Conservation (phyloP, 1,140 invertebrate genomes). For the Limonius californicus region DNA sequence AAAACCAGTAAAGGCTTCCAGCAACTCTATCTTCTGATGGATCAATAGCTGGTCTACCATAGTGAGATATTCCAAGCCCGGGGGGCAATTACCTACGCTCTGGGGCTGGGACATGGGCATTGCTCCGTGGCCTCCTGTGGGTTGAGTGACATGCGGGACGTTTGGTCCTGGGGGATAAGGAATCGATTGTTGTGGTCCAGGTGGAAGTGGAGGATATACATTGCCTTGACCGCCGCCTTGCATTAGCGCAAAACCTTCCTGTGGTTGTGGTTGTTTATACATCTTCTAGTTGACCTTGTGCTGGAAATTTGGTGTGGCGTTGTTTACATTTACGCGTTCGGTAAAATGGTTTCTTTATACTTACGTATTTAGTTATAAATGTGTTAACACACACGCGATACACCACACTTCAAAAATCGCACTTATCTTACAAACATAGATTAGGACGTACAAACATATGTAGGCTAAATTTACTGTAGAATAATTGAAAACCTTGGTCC, state of each 20-base stretch:
- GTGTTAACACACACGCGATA: too few relatives aligned
- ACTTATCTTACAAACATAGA: too few relatives aligned
- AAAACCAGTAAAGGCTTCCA: conserved; percentile 72
- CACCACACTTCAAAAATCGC: too few relatives aligned
- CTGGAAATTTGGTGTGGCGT: not conserved
- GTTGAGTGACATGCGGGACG: not conserved
- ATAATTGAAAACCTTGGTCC: too few relatives aligned
- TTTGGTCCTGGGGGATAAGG: not conserved
- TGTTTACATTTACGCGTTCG: not conserved
- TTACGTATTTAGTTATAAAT: too few relatives aligned
- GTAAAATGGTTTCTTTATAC: too few relatives aligned
- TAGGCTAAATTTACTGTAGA: too few relatives aligned
- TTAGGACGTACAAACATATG: too few relatives aligned
- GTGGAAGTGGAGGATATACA: not conserved
- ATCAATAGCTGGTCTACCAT: conserved; percentile 80
- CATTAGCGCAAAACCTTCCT: not conserved
- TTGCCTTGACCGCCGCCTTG: not conserved
- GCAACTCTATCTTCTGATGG: conserved; percentile 77
- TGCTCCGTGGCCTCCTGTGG: not conserved
- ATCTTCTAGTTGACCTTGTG: too few relatives aligned
- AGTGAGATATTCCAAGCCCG: conserved; percentile 85
- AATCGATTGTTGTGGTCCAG: not conserved
- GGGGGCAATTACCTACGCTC: conserved; percentile 66
- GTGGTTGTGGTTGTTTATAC: too few relatives aligned
- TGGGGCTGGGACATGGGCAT: not conserved